Evolutionary conservation across 1,140 invertebrate genomes (phyloP), one percentile per base, ranked within the genome.

Genomic region (Procambarus clarkii): DNA sequence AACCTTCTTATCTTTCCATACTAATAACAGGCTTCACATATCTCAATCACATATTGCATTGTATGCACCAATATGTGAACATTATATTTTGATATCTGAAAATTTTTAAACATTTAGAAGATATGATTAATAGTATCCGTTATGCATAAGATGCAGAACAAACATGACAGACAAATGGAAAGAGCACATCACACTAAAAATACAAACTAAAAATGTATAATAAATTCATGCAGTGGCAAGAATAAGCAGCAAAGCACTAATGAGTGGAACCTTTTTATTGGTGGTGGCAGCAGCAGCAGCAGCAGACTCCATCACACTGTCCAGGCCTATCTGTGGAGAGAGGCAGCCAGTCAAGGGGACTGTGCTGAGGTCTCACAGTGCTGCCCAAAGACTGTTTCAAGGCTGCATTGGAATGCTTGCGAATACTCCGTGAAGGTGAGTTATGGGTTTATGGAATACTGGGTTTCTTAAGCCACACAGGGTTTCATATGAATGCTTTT

Each of bases 301-400:
- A 46, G 83, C 74, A 50, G 71, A 76, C 78, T 80, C 90, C 90
- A 91, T 77, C 84, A 92, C 92, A 91, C 82, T 93, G 80, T 88
- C 92, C 80, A 86, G 93, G 79, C 74, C 92, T 91, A 86, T 91
- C 92, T 82, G 87, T 88, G 24, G 91, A 81, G 45, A 93, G 74
- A 87, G 90, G 80, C 60, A 85, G 81, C 89, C 34, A 85, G 69
- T 85, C 34, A 85, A 85, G 8, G 64, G 83, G 64, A 74, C 64
- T 48, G 34, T 69, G n/a, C 13, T 24, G 21, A 9, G 34, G 24
- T n/a, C 11, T 50, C 46, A 80, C 48, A n/a, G 21, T 58, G 8
- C 46, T 58, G 21, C 9, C 48, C 79, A 54, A 2, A 74, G 1
- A 74, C 69, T 8, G 69, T 1, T 34, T 74, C 24, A 74, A 2